These are phyloP conservation scores for Neostethus bicornis DNA, from an alignment of 2,797 vertebrate genomes.

Conservation along the genomic window DNA sequence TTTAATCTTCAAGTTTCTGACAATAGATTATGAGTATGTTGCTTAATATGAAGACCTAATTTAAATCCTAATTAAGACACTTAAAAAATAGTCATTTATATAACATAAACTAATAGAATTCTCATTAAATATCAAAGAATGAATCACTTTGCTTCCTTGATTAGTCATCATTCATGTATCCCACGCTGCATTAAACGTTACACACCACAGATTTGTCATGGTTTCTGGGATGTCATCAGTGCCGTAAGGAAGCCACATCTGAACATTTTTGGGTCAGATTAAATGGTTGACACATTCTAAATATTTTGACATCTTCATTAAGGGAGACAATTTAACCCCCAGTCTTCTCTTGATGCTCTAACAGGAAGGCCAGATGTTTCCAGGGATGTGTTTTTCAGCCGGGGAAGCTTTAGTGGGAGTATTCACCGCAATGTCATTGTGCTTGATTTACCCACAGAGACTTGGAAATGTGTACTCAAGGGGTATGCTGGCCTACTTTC, in stretches of 20 bases:
- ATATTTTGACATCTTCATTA: constrained; percentile 49
- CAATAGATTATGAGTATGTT: neutral
- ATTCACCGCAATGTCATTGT: constrained; percentile 54
- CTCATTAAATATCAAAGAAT: constrained; percentile 28
- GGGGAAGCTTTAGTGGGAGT: constrained; percentile 49
- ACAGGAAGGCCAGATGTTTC: constrained; percentile 64
- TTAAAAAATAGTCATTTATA: constrained; percentile 19
- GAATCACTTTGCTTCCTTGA: constrained; percentile 26
- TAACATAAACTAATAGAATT: constrained; percentile 29
- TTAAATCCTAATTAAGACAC: constrained; percentile 23
- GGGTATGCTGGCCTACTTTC: constrained; percentile 73
- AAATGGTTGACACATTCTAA: constrained; percentile 39
- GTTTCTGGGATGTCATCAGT: constrained; percentile 5
- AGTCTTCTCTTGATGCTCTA: constrained; percentile 21
- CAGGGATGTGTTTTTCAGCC: constrained; percentile 49
- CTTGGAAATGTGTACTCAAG: constrained; percentile 48
- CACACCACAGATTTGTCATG: constrained; percentile 5
- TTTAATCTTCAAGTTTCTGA: constrained; percentile 10
- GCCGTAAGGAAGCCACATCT: neutral
- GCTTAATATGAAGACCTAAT: constrained; percentile 11
- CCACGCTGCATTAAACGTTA: neutral
- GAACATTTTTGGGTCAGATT: constrained; percentile 18
- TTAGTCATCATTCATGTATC: constrained; percentile 43
- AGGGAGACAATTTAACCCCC: constrained; percentile 41
- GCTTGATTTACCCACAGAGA: constrained; percentile 49